Conservation (phyloP, 37 sponge, comb jelly and placozoan genomes). For the Cliona cf. orientalis region DNA sequence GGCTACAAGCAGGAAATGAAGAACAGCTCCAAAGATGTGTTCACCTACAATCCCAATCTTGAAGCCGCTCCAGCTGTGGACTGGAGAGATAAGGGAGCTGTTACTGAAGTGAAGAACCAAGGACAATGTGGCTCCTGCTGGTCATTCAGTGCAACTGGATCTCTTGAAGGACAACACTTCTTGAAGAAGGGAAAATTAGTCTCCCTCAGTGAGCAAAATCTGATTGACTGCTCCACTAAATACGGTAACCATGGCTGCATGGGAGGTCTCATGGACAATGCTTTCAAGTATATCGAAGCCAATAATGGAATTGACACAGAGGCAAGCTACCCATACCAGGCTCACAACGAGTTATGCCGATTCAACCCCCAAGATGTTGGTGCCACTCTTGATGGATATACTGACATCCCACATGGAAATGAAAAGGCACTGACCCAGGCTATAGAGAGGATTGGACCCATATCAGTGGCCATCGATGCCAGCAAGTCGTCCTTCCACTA, state of each 20-base stretch:
- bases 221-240: conserved; percentile 84
- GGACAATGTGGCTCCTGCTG: conserved; percentile 88
- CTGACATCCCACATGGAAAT: conserved; percentile 50
- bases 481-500: conserved; percentile 66
- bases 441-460: conserved; percentile 79
- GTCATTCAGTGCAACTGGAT: conserved; percentile 87
- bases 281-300: conserved; percentile 74
- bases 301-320: conserved; percentile 85
- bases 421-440: conserved; percentile 74
- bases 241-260: conserved; percentile 87
- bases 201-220: conserved; percentile 86
- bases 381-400: conserved; percentile 66
- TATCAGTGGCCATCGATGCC: conserved; percentile 92
- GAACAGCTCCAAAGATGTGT: background rate
- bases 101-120: conserved; percentile 84
- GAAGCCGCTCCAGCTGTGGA: conserved; percentile 62
- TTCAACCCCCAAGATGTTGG: conserved; percentile 56
- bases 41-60: background rate
- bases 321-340: conserved; percentile 79
- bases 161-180: conserved; percentile 79
- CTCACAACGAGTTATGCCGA: conserved; percentile 68
- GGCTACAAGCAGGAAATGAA: conserved; percentile 5
- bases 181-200: conserved; percentile 63
- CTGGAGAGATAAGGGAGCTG: conserved; percentile 79
- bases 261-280: conserved; percentile 76